Conservation (phyloP, 2,113 vertebrate genomes). For the Mionectes macconnelli region DNA sequence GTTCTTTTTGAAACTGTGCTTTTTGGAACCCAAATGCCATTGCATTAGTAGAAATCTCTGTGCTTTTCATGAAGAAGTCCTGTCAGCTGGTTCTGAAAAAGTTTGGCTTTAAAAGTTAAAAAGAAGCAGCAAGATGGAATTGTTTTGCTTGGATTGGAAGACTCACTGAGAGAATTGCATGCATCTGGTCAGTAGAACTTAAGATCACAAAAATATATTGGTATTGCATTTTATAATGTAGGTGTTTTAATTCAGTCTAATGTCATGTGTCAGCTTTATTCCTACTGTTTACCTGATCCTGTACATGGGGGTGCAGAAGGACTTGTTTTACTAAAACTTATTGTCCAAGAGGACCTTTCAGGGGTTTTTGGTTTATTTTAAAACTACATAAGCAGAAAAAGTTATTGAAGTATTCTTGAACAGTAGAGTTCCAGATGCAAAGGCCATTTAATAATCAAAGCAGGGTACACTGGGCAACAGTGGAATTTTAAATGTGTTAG, state of each 20-base stretch:
- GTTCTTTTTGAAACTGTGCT: conserved; percentile 41
- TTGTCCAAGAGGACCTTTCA: conserved; percentile 24
- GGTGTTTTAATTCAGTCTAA: conserved; percentile 51
- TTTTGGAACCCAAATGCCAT: conserved; percentile 51
- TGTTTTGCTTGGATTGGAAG: conserved; percentile 50
- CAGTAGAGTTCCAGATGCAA: conserved; percentile 15
- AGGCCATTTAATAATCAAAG: conserved; percentile 12
- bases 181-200: conserved; percentile 54
- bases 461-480: background rate
- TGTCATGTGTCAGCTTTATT: conserved; percentile 65
- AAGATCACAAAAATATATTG: conserved; percentile 52
- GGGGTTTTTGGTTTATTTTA: background rate
- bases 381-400: background rate
- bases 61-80: conserved; percentile 48
- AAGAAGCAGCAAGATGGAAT: background rate
- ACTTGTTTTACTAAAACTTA: conserved; percentile 30
- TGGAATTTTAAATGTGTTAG: conserved; percentile 3
- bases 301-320: conserved; percentile 18
- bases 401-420: background rate
- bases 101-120: conserved; percentile 31
- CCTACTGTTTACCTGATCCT: conserved; percentile 63
- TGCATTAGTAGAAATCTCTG: conserved; percentile 34
- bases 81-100: conserved; percentile 68
- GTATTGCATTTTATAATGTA: conserved; percentile 25
- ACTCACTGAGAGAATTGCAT: conserved; percentile 57